phyloP scores from a whole-genome alignment of 2,113 vertebrate species.

The Gadus macrocephalus region DNA sequence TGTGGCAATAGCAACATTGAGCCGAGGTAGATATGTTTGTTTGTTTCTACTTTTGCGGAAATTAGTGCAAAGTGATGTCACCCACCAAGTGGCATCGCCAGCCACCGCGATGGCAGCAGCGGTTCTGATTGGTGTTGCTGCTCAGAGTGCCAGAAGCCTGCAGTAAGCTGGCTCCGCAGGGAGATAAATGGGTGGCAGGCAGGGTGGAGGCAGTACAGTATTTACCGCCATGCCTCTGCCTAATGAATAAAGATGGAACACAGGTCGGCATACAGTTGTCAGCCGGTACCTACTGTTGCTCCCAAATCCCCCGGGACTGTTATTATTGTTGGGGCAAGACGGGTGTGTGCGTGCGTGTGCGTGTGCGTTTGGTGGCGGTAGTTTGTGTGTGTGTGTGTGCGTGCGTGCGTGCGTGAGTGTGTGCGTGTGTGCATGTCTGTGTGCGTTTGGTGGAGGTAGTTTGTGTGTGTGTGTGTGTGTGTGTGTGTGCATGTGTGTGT shows the following conservation, averaged over 20 bases:
- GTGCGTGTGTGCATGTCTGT: background rate
- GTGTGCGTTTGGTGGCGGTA: background rate
- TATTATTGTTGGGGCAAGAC: slow-evolving; percentile 1
- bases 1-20: too few relatives aligned
- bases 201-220: slow-evolving; percentile 6
- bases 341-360: slow-evolving; percentile 4
- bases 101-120: too few relatives aligned
- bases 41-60: too few relatives aligned
- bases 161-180: background rate
- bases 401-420: slow-evolving; percentile 11
- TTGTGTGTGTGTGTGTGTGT: too few relatives aligned
- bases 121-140: too few relatives aligned
- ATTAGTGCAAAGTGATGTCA: too few relatives aligned
- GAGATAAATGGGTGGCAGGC: background rate
- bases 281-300: slow-evolving; percentile 61
- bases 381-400: slow-evolving; percentile 4
- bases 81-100: too few relatives aligned
- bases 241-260: slow-evolving; percentile 64
- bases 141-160: background rate
- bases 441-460: background rate
- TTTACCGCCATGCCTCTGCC: slow-evolving; percentile 34
- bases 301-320: slow-evolving; percentile 58
- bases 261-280: slow-evolving; percentile 51
- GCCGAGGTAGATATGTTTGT: slow-evolving; percentile 1
- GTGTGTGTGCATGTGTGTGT: too few relatives aligned